Percentiles rank a stretch among this genome's conserved stretches.
These are phyloP conservation scores for Cephonodes hylas DNA, from an alignment of 2,888 invertebrate species.

Conservation along the genomic window DNA sequence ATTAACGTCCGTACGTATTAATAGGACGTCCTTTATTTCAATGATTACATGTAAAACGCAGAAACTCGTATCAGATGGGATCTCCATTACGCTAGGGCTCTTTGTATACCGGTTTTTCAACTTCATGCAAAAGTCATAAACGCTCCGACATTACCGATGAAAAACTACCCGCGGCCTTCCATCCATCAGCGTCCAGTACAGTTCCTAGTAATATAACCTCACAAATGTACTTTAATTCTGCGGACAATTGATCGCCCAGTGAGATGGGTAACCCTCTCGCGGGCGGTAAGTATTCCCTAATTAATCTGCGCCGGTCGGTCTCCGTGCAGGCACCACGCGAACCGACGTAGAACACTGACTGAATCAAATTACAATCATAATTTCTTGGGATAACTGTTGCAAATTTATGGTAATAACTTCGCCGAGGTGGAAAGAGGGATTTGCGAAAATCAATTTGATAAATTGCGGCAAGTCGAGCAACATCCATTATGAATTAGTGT, in stretches of 20 bases:
- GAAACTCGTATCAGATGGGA: neutral
- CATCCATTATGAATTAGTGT: slow-evolving; percentile 77
- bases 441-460: slow-evolving; percentile 75
- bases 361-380: slow-evolving; percentile 68
- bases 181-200: neutral
- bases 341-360: slow-evolving; percentile 39
- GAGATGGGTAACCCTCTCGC: slow-evolving; percentile 27
- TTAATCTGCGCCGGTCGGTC: slow-evolving; percentile 33
- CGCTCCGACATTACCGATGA: neutral
- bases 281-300: slow-evolving; percentile 33
- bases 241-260: slow-evolving; percentile 27
- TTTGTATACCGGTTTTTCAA: neutral
- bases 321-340: neutral
- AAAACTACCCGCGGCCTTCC: neutral
- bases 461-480: slow-evolving; percentile 68
- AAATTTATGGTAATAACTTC: slow-evolving; percentile 70
- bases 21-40: no score
- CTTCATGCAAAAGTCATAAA: neutral
- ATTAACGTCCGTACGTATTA: no score
- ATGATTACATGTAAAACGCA: no score
- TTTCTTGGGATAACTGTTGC: slow-evolving; percentile 69
- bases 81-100: neutral
- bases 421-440: slow-evolving; percentile 55
- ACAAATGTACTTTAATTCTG: slow-evolving; percentile 12
- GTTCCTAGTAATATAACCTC: neutral